Evolutionary conservation across 2,888 invertebrate species (phyloP).

Genomic region (Ophion obscuratus): DNA sequence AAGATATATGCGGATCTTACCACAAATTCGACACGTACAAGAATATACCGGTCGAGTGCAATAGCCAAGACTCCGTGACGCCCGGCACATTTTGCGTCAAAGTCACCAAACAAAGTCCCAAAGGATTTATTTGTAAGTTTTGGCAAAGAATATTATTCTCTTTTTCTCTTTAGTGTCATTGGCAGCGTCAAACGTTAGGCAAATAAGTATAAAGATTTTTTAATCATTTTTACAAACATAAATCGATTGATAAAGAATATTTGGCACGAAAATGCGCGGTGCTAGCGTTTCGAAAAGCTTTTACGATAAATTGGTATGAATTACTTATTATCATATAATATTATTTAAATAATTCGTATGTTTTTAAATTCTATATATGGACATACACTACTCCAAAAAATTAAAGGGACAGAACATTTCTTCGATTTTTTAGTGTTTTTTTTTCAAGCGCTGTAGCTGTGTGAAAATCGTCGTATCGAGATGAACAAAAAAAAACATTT

Average conservation of each 20-base stretch:
- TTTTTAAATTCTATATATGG: no score
- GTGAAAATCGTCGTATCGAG: no score
- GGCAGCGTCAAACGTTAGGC: background rate
- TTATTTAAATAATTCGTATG: no score
- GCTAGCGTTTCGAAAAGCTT: background rate
- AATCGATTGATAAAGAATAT: background rate
- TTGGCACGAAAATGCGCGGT: background rate
- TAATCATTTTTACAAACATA: background rate
- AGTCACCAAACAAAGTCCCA: slow-evolving; percentile 96
- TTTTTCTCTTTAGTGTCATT: background rate
- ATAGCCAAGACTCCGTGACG: slow-evolving; percentile 96
- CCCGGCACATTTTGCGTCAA: slow-evolving; percentile 99
- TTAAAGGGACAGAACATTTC: no score
- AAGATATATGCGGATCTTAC: slow-evolving; percentile 96
- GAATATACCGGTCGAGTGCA: slow-evolving; percentile 96
- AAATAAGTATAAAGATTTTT: background rate
- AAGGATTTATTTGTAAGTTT: slow-evolving; percentile 96
- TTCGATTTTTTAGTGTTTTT: no score
- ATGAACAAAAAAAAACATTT: no score
- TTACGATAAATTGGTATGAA: background rate
- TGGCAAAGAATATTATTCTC: background rate
- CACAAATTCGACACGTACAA: slow-evolving; percentile 92
- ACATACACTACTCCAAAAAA: no score
- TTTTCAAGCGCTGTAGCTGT: no score
- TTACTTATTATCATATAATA: no score